Evolutionary conservation across 2,113 vertebrate genomes (phyloP), one percentile per base, ranked within the genome.

Genomic region (Microcebus jonahi): DNA sequence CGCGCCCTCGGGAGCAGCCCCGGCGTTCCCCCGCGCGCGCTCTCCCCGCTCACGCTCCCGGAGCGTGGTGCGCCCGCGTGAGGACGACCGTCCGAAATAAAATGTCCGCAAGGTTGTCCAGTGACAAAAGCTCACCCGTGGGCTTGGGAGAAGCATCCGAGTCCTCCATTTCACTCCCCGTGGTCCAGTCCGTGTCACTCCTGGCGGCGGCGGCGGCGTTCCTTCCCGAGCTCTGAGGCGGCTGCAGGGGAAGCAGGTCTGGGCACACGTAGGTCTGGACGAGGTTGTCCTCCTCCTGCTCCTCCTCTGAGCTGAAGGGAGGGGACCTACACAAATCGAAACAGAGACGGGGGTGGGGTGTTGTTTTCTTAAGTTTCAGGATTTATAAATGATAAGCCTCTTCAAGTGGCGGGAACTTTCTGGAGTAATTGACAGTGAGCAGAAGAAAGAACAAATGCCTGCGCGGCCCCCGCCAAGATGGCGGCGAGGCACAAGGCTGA

Each of bases 301-400:
- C 99, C 6, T 99, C 99, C 68, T 99, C 99, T 21, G 99, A 99
- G 94, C 99, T 99, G 96, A 99, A 99, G 12, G 99, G 99, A 79
- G 99, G 97, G 0, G 99, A 99, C 98, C 99, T 99, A 91, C 50
- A 75, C 10, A 61, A 81, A 90, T 3, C 55, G 82, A 89, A 88
- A 92, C 94, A 77, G 39, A 55, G 34, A 91, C 3, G 71, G 0
- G n/a, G 45, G 7, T 7, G 45, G 7, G 45, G 67, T 0, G 1
- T 0, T 0, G 90, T 53, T 23, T 97, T 55, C 61, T 0, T 29
- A 27, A 1, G 15, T 75, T 90, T 97, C 63, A 92, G 59, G 50
- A 67, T 3, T 18, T 65, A 65, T 3, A 2, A 82, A 48, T 1
- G 0, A 0, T 0, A 15, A 0, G 34, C 0, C 5, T 0, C 2